Evolutionary conservation across 2,888 invertebrate genomes (phyloP), one percentile per base, ranked within the genome.

Genomic region (Dryococelus australis): DNA sequence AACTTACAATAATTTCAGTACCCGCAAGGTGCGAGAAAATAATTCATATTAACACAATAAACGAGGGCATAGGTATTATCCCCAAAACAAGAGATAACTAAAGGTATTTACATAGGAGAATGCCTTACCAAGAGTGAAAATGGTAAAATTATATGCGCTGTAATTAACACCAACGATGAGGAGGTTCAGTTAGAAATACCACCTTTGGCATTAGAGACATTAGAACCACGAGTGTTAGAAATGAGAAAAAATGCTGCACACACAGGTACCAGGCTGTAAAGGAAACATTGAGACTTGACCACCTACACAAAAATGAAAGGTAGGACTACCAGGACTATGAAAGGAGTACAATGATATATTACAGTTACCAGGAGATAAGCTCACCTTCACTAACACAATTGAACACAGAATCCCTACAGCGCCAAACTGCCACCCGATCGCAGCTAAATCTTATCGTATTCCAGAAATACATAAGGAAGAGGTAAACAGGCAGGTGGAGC

Each of bases 391-490:
- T 4, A 27, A 27, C 16, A 20, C 20, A 5, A 81, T 27, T 20
- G 81, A 81, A 81, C 81, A 81, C 28, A 8, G 35, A 20, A 81
- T 81, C 13, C 81, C 81, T 12, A 35, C 35, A 10, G 27, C 20
- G 13, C 4, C 8, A 81, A 20, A 81, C 28, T 35, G 28, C 12
- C 4, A 10, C 4, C 81, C 81, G 4, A 20, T 81, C 4, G 35
- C 28, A 13, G 28, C 12, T 10, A 81, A 27, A 81, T 26, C 27
- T 13, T 81, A 81, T 27, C 27, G 81, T 12, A 81, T 81, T 8
- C 81, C 81, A 13, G 81, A 81, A 81, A 81, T 81, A 35, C 81
- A 81, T 20, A 81, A 65, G 24, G 65, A 65, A 24, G 85, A 85
- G n/a, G 28, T 85, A 0, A 27, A 65, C 3, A 9, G 28, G 16